Conservation (phyloP, 2,113 vertebrate genomes). For the Bubo blakistoni region DNA sequence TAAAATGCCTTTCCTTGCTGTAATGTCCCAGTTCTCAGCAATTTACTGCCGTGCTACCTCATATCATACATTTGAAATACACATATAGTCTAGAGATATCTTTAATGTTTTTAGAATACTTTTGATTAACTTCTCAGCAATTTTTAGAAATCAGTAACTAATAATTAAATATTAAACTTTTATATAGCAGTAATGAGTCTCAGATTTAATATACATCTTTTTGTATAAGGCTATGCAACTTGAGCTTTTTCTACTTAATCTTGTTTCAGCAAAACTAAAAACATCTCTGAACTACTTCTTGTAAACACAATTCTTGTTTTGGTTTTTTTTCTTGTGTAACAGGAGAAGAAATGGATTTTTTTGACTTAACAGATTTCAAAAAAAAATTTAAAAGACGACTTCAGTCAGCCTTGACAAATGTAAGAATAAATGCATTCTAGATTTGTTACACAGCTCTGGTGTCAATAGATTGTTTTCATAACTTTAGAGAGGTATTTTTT, state of each 20-base stretch:
- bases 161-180: background rate
- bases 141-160: background rate
- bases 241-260: background rate
- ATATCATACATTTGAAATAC: background rate
- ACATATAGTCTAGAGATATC: background rate
- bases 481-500: background rate
- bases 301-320: background rate
- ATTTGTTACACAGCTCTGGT: background rate
- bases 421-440: conserved; percentile 60
- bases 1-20: conserved; percentile 44
- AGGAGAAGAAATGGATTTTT: conserved; percentile 65
- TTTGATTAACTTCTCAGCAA: background rate
- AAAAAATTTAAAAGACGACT: conserved; percentile 69
- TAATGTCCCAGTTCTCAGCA: background rate
- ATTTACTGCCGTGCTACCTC: background rate
- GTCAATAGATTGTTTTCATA: background rate
- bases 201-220: background rate
- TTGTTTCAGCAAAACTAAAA: background rate
- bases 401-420: conserved; percentile 73
- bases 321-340: conserved; percentile 1
- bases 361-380: conserved; percentile 71
- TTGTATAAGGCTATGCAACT: background rate
- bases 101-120: background rate
- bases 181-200: background rate
- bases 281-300: background rate